Evolutionary conservation across 2,113 vertebrate species (phyloP), one percentile per base, ranked within the genome.

Genomic region (Archilochus colubris): DNA sequence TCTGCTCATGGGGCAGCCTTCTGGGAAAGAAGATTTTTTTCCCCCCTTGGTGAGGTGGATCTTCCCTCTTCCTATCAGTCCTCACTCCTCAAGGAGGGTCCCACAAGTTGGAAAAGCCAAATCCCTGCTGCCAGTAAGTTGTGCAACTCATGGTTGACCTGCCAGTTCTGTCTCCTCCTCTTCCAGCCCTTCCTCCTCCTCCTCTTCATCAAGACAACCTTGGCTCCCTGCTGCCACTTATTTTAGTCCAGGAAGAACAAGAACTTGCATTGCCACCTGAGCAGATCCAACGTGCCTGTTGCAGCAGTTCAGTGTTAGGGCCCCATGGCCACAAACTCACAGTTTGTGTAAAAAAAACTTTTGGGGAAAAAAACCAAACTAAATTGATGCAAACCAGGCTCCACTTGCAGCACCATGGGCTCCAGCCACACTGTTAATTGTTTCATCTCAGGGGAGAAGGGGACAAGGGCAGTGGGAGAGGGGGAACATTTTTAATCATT

Each of bases 341-440:
- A 51, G 19, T 51, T 82, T 79, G 44, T 72, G 40, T 38, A 40
- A 12, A 40, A 40, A 40, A 40, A 40, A 40, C 40, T 40, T 40
- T 40, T 11, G 4, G 40, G 40, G 40, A 12, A 13, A 40, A 40
- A 40, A 40, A 40, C 12, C 4, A 40, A 33, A 33, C 33, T 33
- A 33, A 33, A 33, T 33, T 33, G 33, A 59, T 30, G 75, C 53
- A 80, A 79, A 79, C 18, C 38, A 54, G 24, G n/a, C 33, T 58
- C 50, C 28, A 69, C n/a, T 58, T 1, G 0, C 24, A 48, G 33
- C 27, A 48, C 0, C 4, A 58, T 1, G 2, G 2, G 2, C 21
- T 82, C 82, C 70, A 70, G n/a, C 22, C 40, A 72, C 46, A 50
- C 21, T 48, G 58, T 76, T 67, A 64, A 81, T n/a, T 31, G 30